A percentile compares a stretch with the other conserved stretches of the same genome.
Evolutionary conservation across 2,888 invertebrate species (phyloP).

Genomic region (Drosophila anomelani): DNA sequence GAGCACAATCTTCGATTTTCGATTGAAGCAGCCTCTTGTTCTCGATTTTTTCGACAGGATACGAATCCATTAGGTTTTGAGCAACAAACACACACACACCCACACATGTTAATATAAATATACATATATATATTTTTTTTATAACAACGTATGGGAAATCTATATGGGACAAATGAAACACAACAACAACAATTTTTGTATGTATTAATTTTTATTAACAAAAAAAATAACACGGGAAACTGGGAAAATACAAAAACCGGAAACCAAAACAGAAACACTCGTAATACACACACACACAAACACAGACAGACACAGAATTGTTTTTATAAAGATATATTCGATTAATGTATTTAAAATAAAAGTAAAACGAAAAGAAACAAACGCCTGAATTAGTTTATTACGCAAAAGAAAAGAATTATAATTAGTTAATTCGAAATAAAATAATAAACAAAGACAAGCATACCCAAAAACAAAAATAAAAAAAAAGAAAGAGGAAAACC

Average conservation of each 20-base stretch:
- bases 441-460: constrained; percentile 46
- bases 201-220: constrained; percentile 75
- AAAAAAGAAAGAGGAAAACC: constrained; percentile 38
- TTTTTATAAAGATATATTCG: constrained; percentile 48
- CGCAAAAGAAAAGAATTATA: constrained; percentile 66
- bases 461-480: too few species aligned
- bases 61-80: constrained; percentile 72
- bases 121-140: constrained; percentile 64
- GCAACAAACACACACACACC: constrained; percentile 54
- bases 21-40: constrained; percentile 57
- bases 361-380: constrained; percentile 56
- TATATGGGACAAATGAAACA: constrained; percentile 52
- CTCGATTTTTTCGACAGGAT: constrained; percentile 55
- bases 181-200: constrained; percentile 71
- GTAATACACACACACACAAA: constrained; percentile 46
- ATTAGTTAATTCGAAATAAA: constrained; percentile 72
- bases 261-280: constrained; percentile 51
- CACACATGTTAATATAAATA: constrained; percentile 52
- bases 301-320: constrained; percentile 51
- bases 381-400: constrained; percentile 78
- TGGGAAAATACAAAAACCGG: constrained; percentile 55
- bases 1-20: constrained; percentile 44
- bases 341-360: constrained; percentile 64
- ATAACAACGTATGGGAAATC: constrained; percentile 51
- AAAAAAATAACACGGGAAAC: constrained; percentile 36